These are phyloP conservation scores for Phocides pigmalion DNA, from an alignment of 1,140 invertebrate genomes.

Conservation along the genomic window DNA sequence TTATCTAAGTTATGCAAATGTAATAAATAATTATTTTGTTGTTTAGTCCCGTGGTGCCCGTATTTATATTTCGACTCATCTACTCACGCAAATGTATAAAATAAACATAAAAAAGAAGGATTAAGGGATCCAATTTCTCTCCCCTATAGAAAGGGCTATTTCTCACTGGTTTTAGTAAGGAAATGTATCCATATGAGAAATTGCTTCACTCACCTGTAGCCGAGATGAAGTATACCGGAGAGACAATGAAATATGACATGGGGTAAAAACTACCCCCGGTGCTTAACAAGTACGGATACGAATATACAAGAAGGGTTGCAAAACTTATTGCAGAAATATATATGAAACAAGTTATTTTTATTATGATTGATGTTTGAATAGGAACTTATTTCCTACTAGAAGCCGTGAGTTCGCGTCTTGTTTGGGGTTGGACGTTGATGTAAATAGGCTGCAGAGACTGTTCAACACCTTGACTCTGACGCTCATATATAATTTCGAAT, in stretches of 20 bases:
- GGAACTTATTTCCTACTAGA: too few species aligned
- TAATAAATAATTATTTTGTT: too few species aligned
- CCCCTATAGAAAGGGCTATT: constrained; percentile 9
- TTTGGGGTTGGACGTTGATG: too few species aligned
- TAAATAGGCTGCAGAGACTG: too few species aligned
- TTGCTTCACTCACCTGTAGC: constrained; percentile 13
- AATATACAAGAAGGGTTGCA: not conserved
- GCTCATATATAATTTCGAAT: too few species aligned
- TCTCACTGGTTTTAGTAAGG: constrained; percentile 12
- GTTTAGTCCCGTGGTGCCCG: too few species aligned
- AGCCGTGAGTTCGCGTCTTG: too few species aligned
- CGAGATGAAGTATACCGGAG: constrained; percentile 8
- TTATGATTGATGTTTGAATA: not conserved
- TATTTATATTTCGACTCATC: too few species aligned
- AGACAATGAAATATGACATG: constrained; percentile 16
- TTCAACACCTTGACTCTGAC: too few species aligned
- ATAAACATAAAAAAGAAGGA: too few species aligned
- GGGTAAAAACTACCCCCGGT: not conserved
- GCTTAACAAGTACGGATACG: constrained; percentile 9
- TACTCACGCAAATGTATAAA: too few species aligned
- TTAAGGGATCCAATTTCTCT: not conserved
- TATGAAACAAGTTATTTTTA: not conserved
- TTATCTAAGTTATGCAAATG: too few species aligned
- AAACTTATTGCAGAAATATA: not conserved
- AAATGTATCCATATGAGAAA: constrained; percentile 15